Evolutionary conservation across 1,140 invertebrate species (phyloP).

Genomic region (Brachionus rubens): DNA sequence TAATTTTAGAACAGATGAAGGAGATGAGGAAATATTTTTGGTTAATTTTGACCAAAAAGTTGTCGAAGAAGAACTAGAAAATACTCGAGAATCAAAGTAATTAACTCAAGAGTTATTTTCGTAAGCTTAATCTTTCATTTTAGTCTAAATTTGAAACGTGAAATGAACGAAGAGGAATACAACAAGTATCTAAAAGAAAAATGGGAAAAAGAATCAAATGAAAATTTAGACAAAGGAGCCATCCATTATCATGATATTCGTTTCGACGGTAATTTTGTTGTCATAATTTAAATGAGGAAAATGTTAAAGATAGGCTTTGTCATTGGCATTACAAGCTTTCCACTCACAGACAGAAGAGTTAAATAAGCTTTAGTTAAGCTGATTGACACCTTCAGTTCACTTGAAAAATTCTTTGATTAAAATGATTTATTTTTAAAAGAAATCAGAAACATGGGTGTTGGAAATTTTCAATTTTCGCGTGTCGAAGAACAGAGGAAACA

Average conservation of each 20-base stretch:
- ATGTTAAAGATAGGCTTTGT: too few relatives aligned
- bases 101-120: background rate
- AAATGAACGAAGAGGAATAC: slow-evolving; percentile 28
- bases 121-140: background rate
- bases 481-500: background rate
- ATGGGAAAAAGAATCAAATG: slow-evolving; percentile 21
- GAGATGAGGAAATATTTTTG: slow-evolving; percentile 35
- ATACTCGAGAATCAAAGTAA: background rate
- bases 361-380: too few relatives aligned
- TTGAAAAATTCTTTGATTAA: background rate
- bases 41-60: slow-evolving; percentile 41
- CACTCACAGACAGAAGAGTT: too few relatives aligned
- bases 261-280: slow-evolving; percentile 23
- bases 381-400: too few relatives aligned
- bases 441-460: slow-evolving; percentile 44
- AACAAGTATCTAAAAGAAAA: slow-evolving; percentile 18
- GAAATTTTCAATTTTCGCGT: slow-evolving; percentile 43
- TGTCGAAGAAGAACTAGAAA: background rate
- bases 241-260: slow-evolving; percentile 43
- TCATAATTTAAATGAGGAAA: too few relatives aligned
- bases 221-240: slow-evolving; percentile 34
- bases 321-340: too few relatives aligned
- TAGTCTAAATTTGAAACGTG: slow-evolving; percentile 3
- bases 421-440: background rate
- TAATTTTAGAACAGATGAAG: slow-evolving; percentile 4